Evolutionary conservation across 2,888 invertebrate species (phyloP).

Genomic region (Philereme vetulata): DNA sequence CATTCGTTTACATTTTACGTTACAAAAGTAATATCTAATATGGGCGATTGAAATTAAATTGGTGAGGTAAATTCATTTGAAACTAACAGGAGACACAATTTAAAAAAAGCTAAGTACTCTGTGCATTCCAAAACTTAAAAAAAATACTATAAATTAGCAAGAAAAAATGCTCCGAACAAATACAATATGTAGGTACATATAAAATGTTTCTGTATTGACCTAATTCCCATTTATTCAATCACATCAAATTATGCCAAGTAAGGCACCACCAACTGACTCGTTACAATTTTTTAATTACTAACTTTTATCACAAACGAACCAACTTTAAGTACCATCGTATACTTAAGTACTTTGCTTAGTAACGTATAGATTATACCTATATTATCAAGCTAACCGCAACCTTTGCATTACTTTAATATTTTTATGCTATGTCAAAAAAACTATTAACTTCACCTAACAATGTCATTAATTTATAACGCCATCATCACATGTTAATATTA

Average conservation of each 20-base stretch:
- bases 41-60: constrained; percentile 6
- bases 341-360: constrained; percentile 13
- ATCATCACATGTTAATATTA: too few relatives aligned
- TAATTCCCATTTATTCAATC: constrained; percentile 7
- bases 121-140: too few relatives aligned
- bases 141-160: too few relatives aligned
- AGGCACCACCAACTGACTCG: constrained; percentile 24
- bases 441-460: background rate
- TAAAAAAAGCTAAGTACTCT: too few relatives aligned
- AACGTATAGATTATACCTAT: constrained; percentile 17
- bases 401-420: constrained; percentile 15
- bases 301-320: constrained; percentile 22
- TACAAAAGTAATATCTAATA: constrained; percentile 10
- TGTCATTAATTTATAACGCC: too few relatives aligned
- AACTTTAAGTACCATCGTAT: constrained; percentile 13
- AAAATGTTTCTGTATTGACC: constrained; percentile 11
- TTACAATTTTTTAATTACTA: background rate
- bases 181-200: background rate
- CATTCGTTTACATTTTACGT: constrained; percentile 4
- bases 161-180: too few relatives aligned
- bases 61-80: background rate
- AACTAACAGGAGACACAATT: too few relatives aligned
- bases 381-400: constrained; percentile 26
- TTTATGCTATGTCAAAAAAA: constrained; percentile 18
- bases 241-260: constrained; percentile 11